A percentile compares a stretch with the other conserved stretches of the same genome.
phyloP scores from a whole-genome alignment of 2,113 vertebrate genomes.

The Hippopotamus amphibius region DNA sequence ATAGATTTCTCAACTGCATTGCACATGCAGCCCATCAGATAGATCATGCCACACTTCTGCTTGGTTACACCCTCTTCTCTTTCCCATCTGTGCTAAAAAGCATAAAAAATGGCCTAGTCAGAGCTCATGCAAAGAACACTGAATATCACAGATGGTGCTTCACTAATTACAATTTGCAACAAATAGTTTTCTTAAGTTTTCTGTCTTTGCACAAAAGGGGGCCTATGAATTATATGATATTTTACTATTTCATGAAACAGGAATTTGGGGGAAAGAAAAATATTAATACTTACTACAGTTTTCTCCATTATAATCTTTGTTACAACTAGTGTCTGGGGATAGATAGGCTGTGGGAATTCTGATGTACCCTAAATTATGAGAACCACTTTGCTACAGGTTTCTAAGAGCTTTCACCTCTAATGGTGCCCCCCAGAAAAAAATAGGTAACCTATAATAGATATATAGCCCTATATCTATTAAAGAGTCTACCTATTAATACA shows the following conservation, averaged over 20 bases:
- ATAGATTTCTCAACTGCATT: background rate
- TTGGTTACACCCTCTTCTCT: slow-evolving; percentile 46
- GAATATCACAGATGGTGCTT: slow-evolving; percentile 66
- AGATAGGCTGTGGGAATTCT: background rate
- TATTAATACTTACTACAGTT: background rate
- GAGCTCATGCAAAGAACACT: slow-evolving; percentile 12
- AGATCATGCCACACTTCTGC: slow-evolving; percentile 43
- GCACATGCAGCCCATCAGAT: slow-evolving; percentile 15
- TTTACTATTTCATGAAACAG: slow-evolving; percentile 32
- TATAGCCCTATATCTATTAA: background rate
- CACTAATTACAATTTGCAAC: slow-evolving; percentile 62
- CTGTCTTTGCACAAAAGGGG: slow-evolving; percentile 53
- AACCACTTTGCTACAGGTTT: background rate
- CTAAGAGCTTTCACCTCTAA: background rate
- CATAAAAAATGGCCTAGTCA: slow-evolving; percentile 39
- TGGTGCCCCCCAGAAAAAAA: background rate
- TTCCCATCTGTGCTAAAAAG: slow-evolving; percentile 57
- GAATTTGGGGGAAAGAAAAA: slow-evolving; percentile 18
- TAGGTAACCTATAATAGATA: background rate
- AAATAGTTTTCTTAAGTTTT: slow-evolving; percentile 60
- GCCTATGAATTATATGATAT: background rate
- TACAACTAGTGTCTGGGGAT: background rate
- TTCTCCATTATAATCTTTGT: background rate
- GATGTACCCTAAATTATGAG: background rate
- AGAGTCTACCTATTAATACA: background rate